These are phyloP conservation scores for Leptatherina wallacei DNA, from an alignment of 2,797 vertebrate species.

Conservation along the genomic window DNA sequence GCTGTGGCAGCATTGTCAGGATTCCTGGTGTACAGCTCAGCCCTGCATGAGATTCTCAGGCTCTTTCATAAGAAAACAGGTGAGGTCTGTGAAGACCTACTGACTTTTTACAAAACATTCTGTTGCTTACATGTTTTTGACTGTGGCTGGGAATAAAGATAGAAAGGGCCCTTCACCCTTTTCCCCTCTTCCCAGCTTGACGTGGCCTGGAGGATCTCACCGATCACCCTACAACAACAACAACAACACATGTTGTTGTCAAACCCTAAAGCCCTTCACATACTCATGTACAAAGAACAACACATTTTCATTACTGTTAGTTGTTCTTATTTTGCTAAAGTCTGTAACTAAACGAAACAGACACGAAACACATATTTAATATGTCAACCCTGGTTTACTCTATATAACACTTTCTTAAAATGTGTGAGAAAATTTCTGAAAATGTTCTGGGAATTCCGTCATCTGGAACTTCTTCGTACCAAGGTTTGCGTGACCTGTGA, in stretches of 20 bases:
- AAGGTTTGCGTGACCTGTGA: constrained; percentile 57
- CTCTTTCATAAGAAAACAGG: constrained; percentile 26
- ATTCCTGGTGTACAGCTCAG: constrained; percentile 72
- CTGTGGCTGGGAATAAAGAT: constrained; percentile 31
- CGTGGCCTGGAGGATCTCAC: constrained; percentile 9
- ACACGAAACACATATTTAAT: background rate
- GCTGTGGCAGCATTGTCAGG: constrained; percentile 65
- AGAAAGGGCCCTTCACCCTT: constrained; percentile 4
- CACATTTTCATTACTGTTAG: constrained; percentile 17
- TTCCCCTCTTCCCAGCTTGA: constrained; percentile 12
- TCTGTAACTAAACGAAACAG: background rate
- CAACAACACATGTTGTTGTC: constrained; percentile 35
- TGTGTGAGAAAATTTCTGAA: constrained; percentile 36
- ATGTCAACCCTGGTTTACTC: background rate
- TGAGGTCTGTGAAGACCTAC: background rate
- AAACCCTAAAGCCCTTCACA: constrained; percentile 30
- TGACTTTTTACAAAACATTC: constrained; percentile 17
- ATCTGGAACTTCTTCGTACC: constrained; percentile 17
- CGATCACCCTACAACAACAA: constrained; percentile 39
- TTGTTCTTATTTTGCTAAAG: constrained; percentile 8
- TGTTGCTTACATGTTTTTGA: constrained; percentile 21
- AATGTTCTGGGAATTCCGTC: constrained; percentile 10
- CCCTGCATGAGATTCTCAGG: constrained; percentile 58
- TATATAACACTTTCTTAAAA: constrained; percentile 6
- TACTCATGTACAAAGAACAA: constrained; percentile 30